Base-by-base conservation (phyloP, 1,140 invertebrate genomes). In the Propsilocerus akamusi region DNA sequence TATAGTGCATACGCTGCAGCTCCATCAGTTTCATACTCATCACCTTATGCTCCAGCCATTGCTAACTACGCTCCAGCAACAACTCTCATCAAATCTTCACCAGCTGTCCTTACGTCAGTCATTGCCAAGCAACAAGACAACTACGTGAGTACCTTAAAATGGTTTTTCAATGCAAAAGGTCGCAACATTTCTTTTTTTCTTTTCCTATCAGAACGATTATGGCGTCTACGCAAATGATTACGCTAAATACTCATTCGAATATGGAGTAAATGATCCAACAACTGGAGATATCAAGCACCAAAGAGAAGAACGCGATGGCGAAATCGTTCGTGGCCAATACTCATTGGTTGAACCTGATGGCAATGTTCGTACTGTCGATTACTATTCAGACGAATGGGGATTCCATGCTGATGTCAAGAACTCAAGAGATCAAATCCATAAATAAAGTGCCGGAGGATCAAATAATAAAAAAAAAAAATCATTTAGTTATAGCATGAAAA, bases 311-410 rank as follows among this genome's bases (percentile, higher is more conserved):
- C 63, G 70, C 8, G 67, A 72, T 55, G 71, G 71, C 2, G 70
- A 73, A 56, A 59, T 65, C 5, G 71, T 74, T 12, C 34, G 34
- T 41, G 77, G 77, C n/a, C 76, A 76, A 62, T 78, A 77, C 54
- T 75, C 73, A 2, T 63, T 80, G 25, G 68, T 80, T 23, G 78
- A 83, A 57, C 71, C 80, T 14, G 80, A 83, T 53, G 34, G 34
- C 22, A 41, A 41, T 41, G 34, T 41, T 7, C 5, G 34, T 20
- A 41, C 34, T 20, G 34, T 41, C 10, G 34, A 41, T 20, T 41
- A 41, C 34, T 41, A 41, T 20, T 20, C 14, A 20, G 34, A 41
- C 34, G 34, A 41, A 41, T 41, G 34, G 34, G 34, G 34, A 7
- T 41, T 41, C 34, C 34, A 41, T 5, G 34, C 34, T 1, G 34